Percentiles rank a stretch among this genome's conserved stretches.
These are phyloP conservation scores for Rhodeus uyekii DNA, from an alignment of 2,797 vertebrate genomes.

Conservation along the genomic window DNA sequence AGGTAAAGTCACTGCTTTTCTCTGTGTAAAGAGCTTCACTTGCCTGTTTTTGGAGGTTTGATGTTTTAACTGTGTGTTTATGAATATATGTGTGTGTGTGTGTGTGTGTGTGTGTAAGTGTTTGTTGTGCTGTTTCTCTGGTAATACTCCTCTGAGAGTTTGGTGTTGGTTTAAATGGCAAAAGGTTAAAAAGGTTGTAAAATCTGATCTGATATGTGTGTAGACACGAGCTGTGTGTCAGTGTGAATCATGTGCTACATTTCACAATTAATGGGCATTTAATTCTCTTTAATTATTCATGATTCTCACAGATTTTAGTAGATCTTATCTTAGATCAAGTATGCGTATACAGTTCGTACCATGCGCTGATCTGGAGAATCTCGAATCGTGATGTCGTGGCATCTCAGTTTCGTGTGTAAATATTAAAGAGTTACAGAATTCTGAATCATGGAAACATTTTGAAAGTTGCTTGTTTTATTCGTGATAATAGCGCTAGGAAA, in stretches of 20 bases:
- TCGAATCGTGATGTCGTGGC: too few species aligned
- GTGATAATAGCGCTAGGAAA: background rate
- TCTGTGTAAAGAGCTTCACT: too few species aligned
- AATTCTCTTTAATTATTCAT: background rate
- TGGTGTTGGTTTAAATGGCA: background rate
- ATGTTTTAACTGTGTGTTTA: background rate
- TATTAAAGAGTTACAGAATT: too few species aligned
- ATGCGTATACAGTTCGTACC: too few species aligned
- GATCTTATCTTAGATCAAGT: too few species aligned
- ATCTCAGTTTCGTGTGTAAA: background rate
- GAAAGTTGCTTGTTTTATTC: background rate
- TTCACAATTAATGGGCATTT: too few species aligned
- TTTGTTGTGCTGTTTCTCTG: too few species aligned
- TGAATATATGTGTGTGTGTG: background rate
- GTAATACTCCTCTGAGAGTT: background rate
- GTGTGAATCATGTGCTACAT: too few species aligned
- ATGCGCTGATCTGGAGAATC: too few species aligned
- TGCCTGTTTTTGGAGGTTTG: too few species aligned
- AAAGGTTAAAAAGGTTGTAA: background rate
- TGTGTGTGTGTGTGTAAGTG: background rate
- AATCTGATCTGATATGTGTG: background rate
- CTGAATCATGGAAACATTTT: too few species aligned
- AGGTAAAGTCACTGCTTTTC: conserved; percentile 1
- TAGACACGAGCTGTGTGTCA: background rate
- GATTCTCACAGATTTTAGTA: background rate